These are phyloP conservation scores for Spinibarbus caldwelli DNA, from an alignment of 2,797 vertebrate genomes.

Conservation along the genomic window DNA sequence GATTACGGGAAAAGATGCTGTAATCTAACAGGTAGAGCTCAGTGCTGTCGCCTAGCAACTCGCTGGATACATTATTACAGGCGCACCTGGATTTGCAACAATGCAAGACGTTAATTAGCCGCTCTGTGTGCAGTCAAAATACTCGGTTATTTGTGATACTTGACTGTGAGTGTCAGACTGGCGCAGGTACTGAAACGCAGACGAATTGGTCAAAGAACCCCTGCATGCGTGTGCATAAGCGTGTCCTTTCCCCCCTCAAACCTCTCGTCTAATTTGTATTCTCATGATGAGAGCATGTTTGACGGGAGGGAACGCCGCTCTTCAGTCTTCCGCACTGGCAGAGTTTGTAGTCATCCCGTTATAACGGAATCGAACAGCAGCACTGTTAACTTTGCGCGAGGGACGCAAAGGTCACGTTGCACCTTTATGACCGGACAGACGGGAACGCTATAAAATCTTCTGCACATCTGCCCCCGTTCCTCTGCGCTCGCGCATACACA, in stretches of 20 bases:
- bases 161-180: background rate
- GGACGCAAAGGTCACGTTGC: constrained; percentile 45
- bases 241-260: constrained; percentile 18
- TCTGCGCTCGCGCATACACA: background rate
- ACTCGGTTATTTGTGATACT: background rate
- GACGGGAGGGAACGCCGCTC: constrained; percentile 29
- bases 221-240: constrained; percentile 12
- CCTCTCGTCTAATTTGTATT: constrained; percentile 56
- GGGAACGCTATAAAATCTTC: background rate
- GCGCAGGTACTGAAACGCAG: constrained; percentile 27
- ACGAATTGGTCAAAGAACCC: constrained; percentile 1
- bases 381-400: constrained; percentile 24
- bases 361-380: background rate
- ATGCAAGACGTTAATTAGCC: constrained; percentile 13
- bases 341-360: constrained; percentile 16
- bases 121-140: background rate
- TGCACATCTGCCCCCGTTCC: background rate
- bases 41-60: constrained; percentile 49
- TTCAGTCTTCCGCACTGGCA: no score
- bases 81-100: constrained; percentile 31
- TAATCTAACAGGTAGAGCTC: constrained; percentile 73
- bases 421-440: constrained; percentile 15
- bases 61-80: constrained; percentile 30
- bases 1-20: constrained; percentile 54
- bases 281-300: constrained; percentile 45